Base-by-base conservation (phyloP, 2,888 invertebrate species). In the Phymatocera aterrima region DNA sequence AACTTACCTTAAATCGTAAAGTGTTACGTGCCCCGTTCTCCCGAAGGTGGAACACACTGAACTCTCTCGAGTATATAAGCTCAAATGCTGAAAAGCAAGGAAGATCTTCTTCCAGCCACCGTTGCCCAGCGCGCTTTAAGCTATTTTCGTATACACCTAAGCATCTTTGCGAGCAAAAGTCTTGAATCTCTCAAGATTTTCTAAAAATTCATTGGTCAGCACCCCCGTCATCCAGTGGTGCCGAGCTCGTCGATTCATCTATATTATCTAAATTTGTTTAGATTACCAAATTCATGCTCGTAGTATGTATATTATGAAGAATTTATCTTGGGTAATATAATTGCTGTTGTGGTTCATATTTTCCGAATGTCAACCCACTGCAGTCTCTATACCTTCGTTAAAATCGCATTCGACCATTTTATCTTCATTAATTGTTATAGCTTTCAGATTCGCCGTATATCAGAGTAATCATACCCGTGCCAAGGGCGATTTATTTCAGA, bases 41-140 rank as follows among this genome's bases (percentile, higher is more conserved):
- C 84, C 85, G 82, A 81, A 86, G 84, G 83, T 83, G 86, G 83
- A 85, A 87, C 87, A 85, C 85, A 87, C 87, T 86, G 83, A 85
- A 87, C 86, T n/a, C n/a, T n/a, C n/a, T 86, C 86, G 85, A 86
- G 87, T 84, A n/a, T n/a, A n/a, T n/a, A 70, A 64, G 78, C 78
- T 68, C 78, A 81, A 86, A 87, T 85, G 85, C 84, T 83, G 83
- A 81, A 83, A 83, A 83, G 82, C 83, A 79, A 82, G 75, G 78
- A 46, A 48, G 77, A 77, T 40, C 77, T 48, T 70, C 83, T 83
- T 83, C 79, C 77, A 80, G 75, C 78, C 78, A 81, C 80, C 80
- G 80, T 54, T 75, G 75, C 75, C 75, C 75, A 75, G 54, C 75
- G 75, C 75, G 75, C 75, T 57, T 57, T 60, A 40, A 40, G 75